A percentile compares a stretch with the other conserved stretches of the same genome.
phyloP scores from a whole-genome alignment of 2,888 invertebrate species.

The Parelbella ahira region DNA sequence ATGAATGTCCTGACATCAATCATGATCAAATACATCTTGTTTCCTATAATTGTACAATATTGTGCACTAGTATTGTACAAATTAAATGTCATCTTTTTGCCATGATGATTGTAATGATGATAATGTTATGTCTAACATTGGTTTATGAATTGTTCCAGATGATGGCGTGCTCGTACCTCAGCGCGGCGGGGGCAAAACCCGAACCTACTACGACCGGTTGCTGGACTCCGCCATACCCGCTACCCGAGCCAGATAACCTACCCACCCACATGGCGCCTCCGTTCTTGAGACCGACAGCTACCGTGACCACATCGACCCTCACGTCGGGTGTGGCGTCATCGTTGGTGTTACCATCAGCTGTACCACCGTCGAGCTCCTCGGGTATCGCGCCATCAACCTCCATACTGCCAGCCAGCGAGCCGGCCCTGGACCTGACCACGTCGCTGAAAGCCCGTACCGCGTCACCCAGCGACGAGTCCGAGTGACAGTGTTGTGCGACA shows the following conservation, averaged over 20 bases:
- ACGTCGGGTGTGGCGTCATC: too few relatives aligned
- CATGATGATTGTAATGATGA: too few relatives aligned
- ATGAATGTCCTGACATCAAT: slow-evolving; percentile 16
- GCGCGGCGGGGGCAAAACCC: slow-evolving; percentile 55
- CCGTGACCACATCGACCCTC: slow-evolving; percentile 6
- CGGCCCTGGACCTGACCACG: slow-evolving; percentile 62
- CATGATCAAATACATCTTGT: slow-evolving; percentile 11
- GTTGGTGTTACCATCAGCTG: neutral
- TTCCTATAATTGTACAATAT: slow-evolving; percentile 3
- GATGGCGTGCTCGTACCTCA: slow-evolving; percentile 77
- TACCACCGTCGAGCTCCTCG: slow-evolving; percentile 9
- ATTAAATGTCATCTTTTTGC: slow-evolving; percentile 6
- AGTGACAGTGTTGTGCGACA: slow-evolving; percentile 72
- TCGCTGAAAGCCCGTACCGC: slow-evolving; percentile 45
- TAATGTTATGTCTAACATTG: neutral
- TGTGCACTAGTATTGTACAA: slow-evolving; percentile 7
- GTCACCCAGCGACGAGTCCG: slow-evolving; percentile 46
- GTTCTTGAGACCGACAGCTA: slow-evolving; percentile 33
- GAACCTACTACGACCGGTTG: slow-evolving; percentile 54
- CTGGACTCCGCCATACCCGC: slow-evolving; percentile 58
- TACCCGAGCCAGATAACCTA: slow-evolving; percentile 33
- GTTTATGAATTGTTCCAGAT: slow-evolving; percentile 51
- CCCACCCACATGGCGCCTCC: slow-evolving; percentile 29
- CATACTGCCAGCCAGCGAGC: slow-evolving; percentile 39
- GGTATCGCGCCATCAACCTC: slow-evolving; percentile 24